These are phyloP conservation scores for Glaucidium brasilianum DNA, from an alignment of 2,113 vertebrate species.

Conservation along the genomic window DNA sequence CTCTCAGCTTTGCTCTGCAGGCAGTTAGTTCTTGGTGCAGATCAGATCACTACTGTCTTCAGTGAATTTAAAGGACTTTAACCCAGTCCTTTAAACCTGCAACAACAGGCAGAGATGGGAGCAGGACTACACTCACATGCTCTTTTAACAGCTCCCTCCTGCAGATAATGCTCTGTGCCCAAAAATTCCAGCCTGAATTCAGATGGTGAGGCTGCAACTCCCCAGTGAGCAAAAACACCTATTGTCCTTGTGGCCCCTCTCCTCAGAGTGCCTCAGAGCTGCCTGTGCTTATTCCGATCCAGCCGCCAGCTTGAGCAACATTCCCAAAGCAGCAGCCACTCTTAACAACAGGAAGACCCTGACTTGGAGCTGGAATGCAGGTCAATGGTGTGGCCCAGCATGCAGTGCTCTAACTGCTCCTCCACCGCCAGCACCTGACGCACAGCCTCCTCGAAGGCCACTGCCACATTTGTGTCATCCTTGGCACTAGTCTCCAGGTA, in stretches of 20 bases:
- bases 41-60: constrained; percentile 8
- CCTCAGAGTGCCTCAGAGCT: background rate
- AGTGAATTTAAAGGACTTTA: constrained; percentile 16
- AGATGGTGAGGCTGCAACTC: constrained; percentile 17
- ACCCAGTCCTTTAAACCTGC: constrained; percentile 10
- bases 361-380: constrained; percentile 88
- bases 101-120: constrained; percentile 46
- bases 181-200: constrained; percentile 31
- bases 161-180: constrained; percentile 4
- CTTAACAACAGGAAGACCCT: constrained; percentile 84
- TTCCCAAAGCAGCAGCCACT: background rate
- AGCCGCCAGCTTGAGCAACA: background rate
- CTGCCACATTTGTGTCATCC: constrained; percentile 93
- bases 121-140: constrained; percentile 43
- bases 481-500: constrained; percentile 98
- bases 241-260: constrained; percentile 1
- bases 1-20: background rate
- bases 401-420: constrained; percentile 89
- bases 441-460: constrained; percentile 94
- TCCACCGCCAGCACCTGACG: constrained; percentile 89
- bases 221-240: constrained; percentile 28
- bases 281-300: background rate
- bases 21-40: constrained; percentile 56
- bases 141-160: constrained; percentile 29
- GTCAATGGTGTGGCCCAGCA: constrained; percentile 89